Evolutionary conservation across 2,888 invertebrate genomes (phyloP).

Genomic region (Microdon myrmicae): DNA sequence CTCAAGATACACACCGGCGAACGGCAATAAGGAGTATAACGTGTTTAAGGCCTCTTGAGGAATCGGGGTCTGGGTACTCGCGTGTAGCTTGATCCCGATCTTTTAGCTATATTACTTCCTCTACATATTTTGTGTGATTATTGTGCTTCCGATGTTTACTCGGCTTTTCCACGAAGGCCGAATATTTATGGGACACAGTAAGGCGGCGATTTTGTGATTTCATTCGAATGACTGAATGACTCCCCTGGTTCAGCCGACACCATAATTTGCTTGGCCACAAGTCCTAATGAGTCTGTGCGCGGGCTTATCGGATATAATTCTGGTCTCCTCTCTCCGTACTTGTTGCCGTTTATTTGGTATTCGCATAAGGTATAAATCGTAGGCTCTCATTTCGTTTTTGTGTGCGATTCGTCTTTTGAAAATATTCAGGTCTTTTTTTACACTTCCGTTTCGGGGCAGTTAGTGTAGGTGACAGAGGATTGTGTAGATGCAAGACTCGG

Average conservation of each 20-base stretch:
- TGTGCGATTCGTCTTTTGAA: too few relatives aligned
- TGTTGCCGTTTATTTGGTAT: too few relatives aligned
- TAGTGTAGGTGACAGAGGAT: too few relatives aligned
- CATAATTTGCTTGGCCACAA: constrained; percentile 35
- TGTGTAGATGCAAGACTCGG: too few relatives aligned
- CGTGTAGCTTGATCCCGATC: constrained; percentile 12
- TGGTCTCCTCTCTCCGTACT: not conserved
- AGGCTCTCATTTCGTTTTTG: too few relatives aligned
- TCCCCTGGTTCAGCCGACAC: constrained; percentile 11
- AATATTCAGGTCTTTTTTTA: too few relatives aligned
- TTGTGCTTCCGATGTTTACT: constrained; percentile 44
- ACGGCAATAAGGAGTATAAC: not conserved
- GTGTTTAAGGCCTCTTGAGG: constrained; percentile 5
- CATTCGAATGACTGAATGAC: constrained; percentile 27
- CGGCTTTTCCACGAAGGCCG: constrained; percentile 28
- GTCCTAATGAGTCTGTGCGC: constrained; percentile 45
- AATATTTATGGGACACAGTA: constrained; percentile 44
- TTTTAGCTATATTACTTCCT: constrained; percentile 26
- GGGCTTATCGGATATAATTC: constrained; percentile 7
- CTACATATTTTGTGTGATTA: constrained; percentile 41
- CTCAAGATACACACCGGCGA: constrained; percentile 1
- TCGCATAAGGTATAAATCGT: too few relatives aligned
- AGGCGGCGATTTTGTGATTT: constrained; percentile 48
- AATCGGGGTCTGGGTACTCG: constrained; percentile 13
- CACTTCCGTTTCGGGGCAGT: too few relatives aligned